A percentile compares a stretch with the other conserved stretches of the same genome.
phyloP scores from a whole-genome alignment of 1,140 invertebrate species.

The Drosophila jambulina region DNA sequence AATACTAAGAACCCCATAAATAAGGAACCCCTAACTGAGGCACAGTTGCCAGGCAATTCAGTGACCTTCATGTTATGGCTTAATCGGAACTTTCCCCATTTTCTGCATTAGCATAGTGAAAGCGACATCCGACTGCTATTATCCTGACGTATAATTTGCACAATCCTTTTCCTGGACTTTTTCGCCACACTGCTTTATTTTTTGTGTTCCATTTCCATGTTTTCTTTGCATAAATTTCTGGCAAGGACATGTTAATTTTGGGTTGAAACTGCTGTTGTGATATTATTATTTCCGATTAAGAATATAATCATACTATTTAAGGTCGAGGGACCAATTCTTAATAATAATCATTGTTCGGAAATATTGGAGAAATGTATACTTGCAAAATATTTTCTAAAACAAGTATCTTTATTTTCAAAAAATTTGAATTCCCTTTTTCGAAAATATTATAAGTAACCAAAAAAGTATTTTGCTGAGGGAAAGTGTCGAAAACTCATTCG shows the following conservation, averaged over 20 bases:
- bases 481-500: slow-evolving; percentile 16
- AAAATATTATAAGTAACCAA: too few relatives aligned
- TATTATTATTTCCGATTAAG: background rate
- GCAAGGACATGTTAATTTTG: slow-evolving; percentile 38
- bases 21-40: slow-evolving; percentile 2
- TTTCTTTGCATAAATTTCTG: background rate
- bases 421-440: background rate
- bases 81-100: slow-evolving; percentile 18
- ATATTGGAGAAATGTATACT: background rate
- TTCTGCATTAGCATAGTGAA: slow-evolving; percentile 26
- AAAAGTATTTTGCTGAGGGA: background rate
- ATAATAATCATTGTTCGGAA: background rate
- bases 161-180: slow-evolving; percentile 13
- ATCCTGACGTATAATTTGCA: slow-evolving; percentile 22
- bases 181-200: background rate
- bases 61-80: slow-evolving; percentile 10
- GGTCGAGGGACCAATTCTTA: background rate
- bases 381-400: background rate
- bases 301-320: background rate
- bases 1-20: background rate
- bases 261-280: slow-evolving; percentile 6
- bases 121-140: slow-evolving; percentile 3
- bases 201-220: slow-evolving; percentile 1
- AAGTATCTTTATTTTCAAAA: background rate
- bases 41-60: slow-evolving; percentile 1